phyloP scores from a whole-genome alignment of 1,140 invertebrate species.

The Drosophila repleta region DNA sequence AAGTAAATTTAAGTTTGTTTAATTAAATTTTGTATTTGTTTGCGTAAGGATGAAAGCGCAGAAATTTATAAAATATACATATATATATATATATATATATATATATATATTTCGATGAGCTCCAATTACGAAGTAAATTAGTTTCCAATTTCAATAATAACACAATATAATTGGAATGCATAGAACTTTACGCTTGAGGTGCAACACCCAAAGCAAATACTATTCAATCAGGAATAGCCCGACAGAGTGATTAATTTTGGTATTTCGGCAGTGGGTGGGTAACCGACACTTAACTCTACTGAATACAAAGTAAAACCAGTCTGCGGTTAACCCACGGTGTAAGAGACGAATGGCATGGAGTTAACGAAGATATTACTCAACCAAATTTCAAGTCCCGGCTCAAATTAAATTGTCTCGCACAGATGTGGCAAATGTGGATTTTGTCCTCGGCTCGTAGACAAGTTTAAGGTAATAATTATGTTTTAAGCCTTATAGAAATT shows the following conservation, averaged over 20 bases:
- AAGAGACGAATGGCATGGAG: background rate
- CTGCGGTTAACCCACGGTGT: background rate
- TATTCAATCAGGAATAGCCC: background rate
- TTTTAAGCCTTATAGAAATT: no score
- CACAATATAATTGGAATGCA: background rate
- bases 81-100: no score
- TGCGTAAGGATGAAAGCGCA: background rate
- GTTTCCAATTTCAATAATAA: background rate
- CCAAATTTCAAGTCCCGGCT: background rate
- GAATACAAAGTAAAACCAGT: background rate
- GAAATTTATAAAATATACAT: background rate
- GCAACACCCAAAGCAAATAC: background rate
- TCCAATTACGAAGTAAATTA: background rate
- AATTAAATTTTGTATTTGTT: constrained; percentile 11
- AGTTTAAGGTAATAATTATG: no score
- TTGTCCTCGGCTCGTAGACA: no score
- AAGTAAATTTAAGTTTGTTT: constrained; percentile 4
- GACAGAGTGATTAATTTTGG: constrained; percentile 2
- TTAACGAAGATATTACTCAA: background rate
- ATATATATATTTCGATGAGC: background rate
- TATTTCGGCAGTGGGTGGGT: background rate
- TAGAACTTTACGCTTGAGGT: background rate
- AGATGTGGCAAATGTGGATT: no score
- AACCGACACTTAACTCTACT: background rate
- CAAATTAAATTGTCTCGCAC: background rate